Conservation (phyloP, 2,113 vertebrate species). For the Calyptommatus sinebrachiatus region DNA sequence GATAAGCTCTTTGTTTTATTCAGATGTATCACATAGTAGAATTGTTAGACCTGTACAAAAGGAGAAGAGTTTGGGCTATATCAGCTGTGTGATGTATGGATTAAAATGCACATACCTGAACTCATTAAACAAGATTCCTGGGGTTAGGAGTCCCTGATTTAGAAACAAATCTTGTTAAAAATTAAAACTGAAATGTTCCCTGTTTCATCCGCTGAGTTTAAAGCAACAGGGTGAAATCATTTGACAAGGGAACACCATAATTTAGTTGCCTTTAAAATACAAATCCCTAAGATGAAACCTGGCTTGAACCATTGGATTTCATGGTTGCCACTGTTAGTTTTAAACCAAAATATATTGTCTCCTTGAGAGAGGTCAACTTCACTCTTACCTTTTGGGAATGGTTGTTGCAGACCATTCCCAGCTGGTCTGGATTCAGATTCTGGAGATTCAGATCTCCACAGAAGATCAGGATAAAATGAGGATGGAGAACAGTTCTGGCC, state of each 20-base stretch:
- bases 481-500: too few species aligned
- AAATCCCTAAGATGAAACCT: neutral
- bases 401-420: too few species aligned
- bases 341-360: neutral
- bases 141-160: neutral
- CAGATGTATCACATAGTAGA: neutral
- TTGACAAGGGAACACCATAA: neutral
- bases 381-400: too few species aligned
- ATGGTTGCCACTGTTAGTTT: neutral
- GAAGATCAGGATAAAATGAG: too few species aligned
- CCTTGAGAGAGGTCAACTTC: too few species aligned
- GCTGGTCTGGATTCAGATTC: too few species aligned
- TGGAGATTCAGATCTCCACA: too few species aligned
- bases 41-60: neutral
- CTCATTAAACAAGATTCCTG: conserved; percentile 1
- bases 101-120: conserved; percentile 3
- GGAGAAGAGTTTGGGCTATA: neutral
- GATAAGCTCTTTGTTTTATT: neutral
- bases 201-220: neutral
- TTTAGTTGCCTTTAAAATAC: neutral
- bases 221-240: neutral
- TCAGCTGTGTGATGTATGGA: neutral
- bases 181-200: neutral
- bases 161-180: conserved; percentile 14
- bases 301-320: neutral